phyloP scores from a whole-genome alignment of 2,113 vertebrate genomes.

The Solea senegalensis region DNA sequence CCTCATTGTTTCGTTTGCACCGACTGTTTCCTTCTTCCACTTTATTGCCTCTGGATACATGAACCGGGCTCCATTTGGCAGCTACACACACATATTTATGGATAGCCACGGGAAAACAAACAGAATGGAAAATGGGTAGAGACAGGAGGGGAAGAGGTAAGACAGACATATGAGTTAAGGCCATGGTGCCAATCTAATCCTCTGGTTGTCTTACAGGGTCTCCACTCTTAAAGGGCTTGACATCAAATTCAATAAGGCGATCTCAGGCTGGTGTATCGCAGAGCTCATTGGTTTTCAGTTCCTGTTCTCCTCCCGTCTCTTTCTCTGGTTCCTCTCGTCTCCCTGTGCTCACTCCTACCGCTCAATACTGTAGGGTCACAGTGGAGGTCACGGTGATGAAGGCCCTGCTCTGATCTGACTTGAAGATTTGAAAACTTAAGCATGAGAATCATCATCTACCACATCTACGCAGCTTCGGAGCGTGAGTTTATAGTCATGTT shows the following conservation, averaged over 20 bases:
- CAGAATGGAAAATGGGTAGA: constrained; percentile 34
- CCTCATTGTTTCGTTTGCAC: constrained; percentile 63
- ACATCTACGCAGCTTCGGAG: constrained; percentile 4
- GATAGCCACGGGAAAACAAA: constrained; percentile 39
- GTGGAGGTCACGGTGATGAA: constrained; percentile 57
- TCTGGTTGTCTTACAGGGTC: constrained; percentile 76
- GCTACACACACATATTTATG: constrained; percentile 15
- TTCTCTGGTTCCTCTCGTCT: constrained; percentile 41
- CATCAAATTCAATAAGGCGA: constrained; percentile 77
- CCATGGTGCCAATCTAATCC: constrained; percentile 76
- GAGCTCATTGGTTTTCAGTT: constrained; percentile 64
- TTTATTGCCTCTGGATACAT: constrained; percentile 56
- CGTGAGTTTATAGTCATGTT: constrained; percentile 2
- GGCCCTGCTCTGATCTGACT: constrained; percentile 44
- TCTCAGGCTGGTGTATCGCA: constrained; percentile 51
- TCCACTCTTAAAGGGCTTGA: constrained; percentile 71
- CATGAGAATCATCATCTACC: constrained; percentile 1
- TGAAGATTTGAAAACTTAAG: constrained; percentile 44
- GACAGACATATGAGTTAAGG: constrained; percentile 63
- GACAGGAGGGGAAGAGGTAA: constrained; percentile 36
- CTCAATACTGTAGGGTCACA: constrained; percentile 47
- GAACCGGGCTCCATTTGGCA: constrained; percentile 40
- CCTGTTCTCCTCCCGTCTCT: constrained; percentile 39
- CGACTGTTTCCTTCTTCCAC: constrained; percentile 59
- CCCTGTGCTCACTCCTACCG: constrained; percentile 13